Evolutionary conservation across 1,140 invertebrate species (phyloP), one percentile per base, ranked within the genome.

Genomic region (Ylistrum balloti): DNA sequence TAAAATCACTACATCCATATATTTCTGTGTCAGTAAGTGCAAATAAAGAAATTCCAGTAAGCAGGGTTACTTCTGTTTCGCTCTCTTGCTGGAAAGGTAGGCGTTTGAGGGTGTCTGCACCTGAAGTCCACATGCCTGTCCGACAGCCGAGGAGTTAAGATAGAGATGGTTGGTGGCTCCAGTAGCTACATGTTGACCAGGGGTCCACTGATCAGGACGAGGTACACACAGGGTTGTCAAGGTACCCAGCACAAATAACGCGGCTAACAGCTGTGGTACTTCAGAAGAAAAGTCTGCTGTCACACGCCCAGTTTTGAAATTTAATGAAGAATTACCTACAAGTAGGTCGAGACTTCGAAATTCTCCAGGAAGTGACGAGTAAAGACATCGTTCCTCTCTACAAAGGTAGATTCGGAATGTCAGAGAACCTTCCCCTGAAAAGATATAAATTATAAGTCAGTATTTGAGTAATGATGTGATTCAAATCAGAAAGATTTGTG

Each of bases 401-500:
- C 56, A 74, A 22, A 74, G 13, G 56, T 74, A 74, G 22, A 74
- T 74, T n/a, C 56, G n/a, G 56, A 74, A 74, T 5, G 22, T 28
- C 56, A 74, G n/a, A 28, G n/a, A 74, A 74, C 56, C 56, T n/a
- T 74, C 56, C 17, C n/a, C 56, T 74, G 56, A 17, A 74, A 74
- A 28, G 2, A 74, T 9, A 74, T 45, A 45, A 45, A 45, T 15
- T 45, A 45, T 9, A 13, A 45, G n/a, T n/a, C n/a, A n/a, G n/a
- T n/a, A n/a, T n/a, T n/a, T n/a, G n/a, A n/a, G n/a, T n/a, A n/a
- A n/a, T n/a, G n/a, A n/a, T n/a, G n/a, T n/a, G n/a, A n/a, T n/a
- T n/a, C n/a, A n/a, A n/a, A n/a, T n/a, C n/a, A n/a, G n/a, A n/a
- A n/a, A n/a, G n/a, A n/a, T n/a, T n/a, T n/a, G n/a, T n/a, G n/a